A percentile compares a stretch with the other conserved stretches of the same genome.
phyloP scores from a whole-genome alignment of 1,140 invertebrate species.

The Andrena cerasifolii region DNA sequence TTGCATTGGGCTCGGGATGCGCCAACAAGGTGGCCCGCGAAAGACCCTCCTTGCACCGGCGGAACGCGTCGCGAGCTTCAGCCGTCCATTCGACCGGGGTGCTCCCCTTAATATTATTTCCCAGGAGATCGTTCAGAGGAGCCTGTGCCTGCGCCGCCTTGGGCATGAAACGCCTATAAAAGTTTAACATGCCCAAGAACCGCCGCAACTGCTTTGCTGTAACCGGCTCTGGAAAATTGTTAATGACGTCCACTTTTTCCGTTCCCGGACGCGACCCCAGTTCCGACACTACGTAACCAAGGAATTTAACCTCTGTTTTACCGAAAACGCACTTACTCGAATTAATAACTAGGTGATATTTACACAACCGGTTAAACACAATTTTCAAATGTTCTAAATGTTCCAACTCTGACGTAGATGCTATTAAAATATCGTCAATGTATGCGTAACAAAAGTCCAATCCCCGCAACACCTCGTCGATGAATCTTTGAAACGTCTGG shows the following conservation, averaged over 20 bases:
- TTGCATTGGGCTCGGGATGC: neutral
- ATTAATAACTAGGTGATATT: conserved; percentile 51
- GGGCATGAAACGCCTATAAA: neutral
- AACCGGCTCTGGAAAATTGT: neutral
- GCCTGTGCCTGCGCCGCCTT: neutral
- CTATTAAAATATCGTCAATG: too few species aligned
- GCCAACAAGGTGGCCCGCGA: neutral
- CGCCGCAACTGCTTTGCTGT: neutral
- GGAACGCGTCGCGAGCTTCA: neutral
- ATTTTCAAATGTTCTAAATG: conserved; percentile 42
- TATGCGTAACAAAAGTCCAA: too few species aligned
- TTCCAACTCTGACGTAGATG: conserved; percentile 39
- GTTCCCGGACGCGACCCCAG: neutral
- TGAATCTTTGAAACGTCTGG: conserved; percentile 60
- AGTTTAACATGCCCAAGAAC: conserved; percentile 8
- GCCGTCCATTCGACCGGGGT: neutral
- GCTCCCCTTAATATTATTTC: neutral
- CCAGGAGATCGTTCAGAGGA: neutral
- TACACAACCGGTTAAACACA: too few species aligned
- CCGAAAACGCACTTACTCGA: conserved; percentile 51
- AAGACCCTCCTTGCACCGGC: neutral
- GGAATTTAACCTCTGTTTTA: conserved; percentile 28
- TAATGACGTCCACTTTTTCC: neutral
- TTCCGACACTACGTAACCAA: conserved; percentile 34
- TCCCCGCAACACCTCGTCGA: too few species aligned